Evolutionary conservation across 2,888 invertebrate species (phyloP), one percentile per base, ranked within the genome.

Genomic region (Caenorhabditis uteleia): DNA sequence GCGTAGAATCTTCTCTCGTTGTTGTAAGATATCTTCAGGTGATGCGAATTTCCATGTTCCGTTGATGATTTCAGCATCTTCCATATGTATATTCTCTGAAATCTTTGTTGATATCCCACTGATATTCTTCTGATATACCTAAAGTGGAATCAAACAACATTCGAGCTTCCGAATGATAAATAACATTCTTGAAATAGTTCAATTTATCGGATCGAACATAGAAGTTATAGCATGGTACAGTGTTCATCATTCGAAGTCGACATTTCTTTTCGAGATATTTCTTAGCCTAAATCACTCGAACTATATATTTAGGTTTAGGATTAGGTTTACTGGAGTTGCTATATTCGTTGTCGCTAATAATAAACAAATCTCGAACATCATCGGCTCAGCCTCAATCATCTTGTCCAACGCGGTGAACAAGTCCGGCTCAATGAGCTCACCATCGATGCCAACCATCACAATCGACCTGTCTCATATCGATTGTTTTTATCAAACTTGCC

Each of bases 21-120:
- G 47, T 48, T 54, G 60, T 21, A 60, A 29, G 54, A 60, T 38
- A 7, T 43, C 54, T 38, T 49, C 54, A 16, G 51, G 46, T 21
- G 46, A 33, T 14, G 55, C 55, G 26, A 55, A 61, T 23, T 61
- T 55, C 61, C 61, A 61, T 36, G 61, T 61, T 29, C 46, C 42
- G 31, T 49, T 55, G 26, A 61, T 43, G 3, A 50, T 45, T 43
- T 55, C 40, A 7, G 46, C 36, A 31, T 61, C 50, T 36, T 36
- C 36, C 7, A 36, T 20, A 6, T 25, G 21, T n/a, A n/a, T 25
- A 40, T 14, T 23, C 3, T 12, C 25, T 14, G 25, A 40, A 12
- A n/a, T n/a, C n/a, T n/a, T n/a, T n/a, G n/a, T n/a, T n/a, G n/a
- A n/a, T n/a, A n/a, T n/a, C n/a, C n/a, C 23, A 3, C 40, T n/a